Conservation (phyloP, 2,888 invertebrate species). For the Stomorhina lunata region DNA sequence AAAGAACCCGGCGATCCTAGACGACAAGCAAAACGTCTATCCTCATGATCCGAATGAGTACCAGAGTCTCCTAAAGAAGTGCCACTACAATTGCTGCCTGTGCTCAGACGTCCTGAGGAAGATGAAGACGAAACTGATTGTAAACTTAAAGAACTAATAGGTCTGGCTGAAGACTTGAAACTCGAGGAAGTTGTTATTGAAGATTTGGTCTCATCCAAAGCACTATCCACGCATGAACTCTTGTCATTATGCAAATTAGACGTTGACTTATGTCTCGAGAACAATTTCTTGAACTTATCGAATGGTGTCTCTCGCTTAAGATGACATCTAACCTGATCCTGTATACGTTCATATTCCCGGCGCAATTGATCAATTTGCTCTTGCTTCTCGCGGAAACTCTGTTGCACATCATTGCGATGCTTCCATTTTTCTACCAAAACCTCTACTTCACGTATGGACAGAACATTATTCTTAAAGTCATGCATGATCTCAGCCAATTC, state of each 20-base stretch:
- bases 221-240: conserved; percentile 71
- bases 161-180: conserved; percentile 81
- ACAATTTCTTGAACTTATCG: conserved; percentile 88
- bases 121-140: conserved; percentile 85
- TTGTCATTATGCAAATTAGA: conserved; percentile 71
- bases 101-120: conserved; percentile 90
- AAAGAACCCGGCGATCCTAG: conserved; percentile 76
- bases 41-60: conserved; percentile 91
- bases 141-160: conserved; percentile 85
- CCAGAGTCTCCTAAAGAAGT: conserved; percentile 91
- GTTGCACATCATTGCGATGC: conserved; percentile 92
- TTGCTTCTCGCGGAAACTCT: conserved; percentile 91
- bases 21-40: conserved; percentile 81
- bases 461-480: conserved; percentile 93
- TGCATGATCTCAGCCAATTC: conserved; percentile 92
- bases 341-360: conserved; percentile 90
- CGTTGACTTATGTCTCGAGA: conserved; percentile 83
- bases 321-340: conserved; percentile 87
- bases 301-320: conserved; percentile 90
- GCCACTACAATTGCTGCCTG: conserved; percentile 86
- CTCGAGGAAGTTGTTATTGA: conserved; percentile 77
- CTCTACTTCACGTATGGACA: conserved; percentile 91
- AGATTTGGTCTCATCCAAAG: conserved; percentile 77
- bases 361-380: conserved; percentile 90
- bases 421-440: conserved; percentile 92